Base-by-base conservation (phyloP, 2,888 invertebrate species). In the Synanthedon tipuliformis region DNA sequence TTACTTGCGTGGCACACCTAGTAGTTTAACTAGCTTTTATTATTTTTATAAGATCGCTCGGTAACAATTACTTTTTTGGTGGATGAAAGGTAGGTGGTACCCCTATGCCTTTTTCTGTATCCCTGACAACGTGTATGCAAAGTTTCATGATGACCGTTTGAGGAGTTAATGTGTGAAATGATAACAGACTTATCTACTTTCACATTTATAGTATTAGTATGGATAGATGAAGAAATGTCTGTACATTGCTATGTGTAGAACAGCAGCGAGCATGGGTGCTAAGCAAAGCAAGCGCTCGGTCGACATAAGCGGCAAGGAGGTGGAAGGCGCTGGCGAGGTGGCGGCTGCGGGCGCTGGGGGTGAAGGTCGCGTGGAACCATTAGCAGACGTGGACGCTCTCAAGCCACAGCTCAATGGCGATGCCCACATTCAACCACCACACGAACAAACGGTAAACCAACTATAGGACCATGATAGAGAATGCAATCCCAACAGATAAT, bases 281-380 rank as follows among this genome's bases (percentile, higher is more conserved):
- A 91, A 92, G 89, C 94, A 94, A 89, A 94, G 94, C 86, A 94
- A 93, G 86, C 92, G 94, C 88, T 95, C 94, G 72, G 93, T 94
- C 81, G 94, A 94, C 80, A 94, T 94, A 81, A 94, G 94, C 78
- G 91, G 90, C 68, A 90, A 90, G 81, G 85, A 92, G 89, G 86
- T 85, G 52, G 90, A 90, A 65, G 88, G 88, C 58, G 90, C 90
- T 55, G 89, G 90, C 54, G 90, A 89, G 61, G 89, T 89, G 57
- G 87, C 89, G 53, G 90, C 86, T 56, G 89, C 89, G 55, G 90
- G 89, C 59, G 90, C 91, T 55, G 88, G 88, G 51, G 89, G 89
- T 56, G 90, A 89, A 67, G 93, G 92, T 58, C 93, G 93, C 75
- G 88, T 94, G 60, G 94, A 94, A 75, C 91, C 92, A 80, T 92